These are phyloP conservation scores for Catamblyrhynchus diadema DNA, from an alignment of 2,797 vertebrate genomes.

Conservation along the genomic window DNA sequence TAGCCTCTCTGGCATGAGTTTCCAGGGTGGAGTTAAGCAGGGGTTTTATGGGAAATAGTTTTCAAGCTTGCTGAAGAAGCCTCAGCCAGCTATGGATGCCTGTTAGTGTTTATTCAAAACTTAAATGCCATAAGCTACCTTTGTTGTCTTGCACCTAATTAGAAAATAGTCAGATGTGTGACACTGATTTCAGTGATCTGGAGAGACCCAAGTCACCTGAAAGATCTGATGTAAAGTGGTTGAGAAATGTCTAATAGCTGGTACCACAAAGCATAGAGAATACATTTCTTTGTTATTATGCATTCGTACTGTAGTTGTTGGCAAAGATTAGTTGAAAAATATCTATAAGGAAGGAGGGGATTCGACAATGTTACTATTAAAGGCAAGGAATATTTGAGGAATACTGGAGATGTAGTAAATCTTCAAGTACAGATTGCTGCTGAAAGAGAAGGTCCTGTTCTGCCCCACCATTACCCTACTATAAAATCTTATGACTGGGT, in stretches of 20 bases:
- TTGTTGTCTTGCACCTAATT: background rate
- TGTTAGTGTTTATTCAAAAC: background rate
- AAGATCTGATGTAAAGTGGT: background rate
- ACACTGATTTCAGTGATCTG: background rate
- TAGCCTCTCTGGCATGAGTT: background rate
- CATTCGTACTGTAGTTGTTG: background rate
- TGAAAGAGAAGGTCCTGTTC: background rate
- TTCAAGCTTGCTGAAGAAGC: background rate
- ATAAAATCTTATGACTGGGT: background rate
- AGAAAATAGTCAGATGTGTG: background rate
- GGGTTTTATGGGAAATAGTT: background rate
- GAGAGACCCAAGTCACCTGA: background rate
- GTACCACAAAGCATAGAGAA: background rate
- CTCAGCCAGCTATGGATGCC: background rate
- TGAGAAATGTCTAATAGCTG: background rate
- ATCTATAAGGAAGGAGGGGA: background rate
- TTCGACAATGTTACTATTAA: background rate
- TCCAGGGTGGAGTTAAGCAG: background rate
- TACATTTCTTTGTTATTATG: background rate
- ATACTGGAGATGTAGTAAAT: background rate
- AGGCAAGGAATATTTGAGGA: background rate
- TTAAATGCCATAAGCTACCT: background rate
- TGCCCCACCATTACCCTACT: background rate
- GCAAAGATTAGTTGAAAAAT: background rate
- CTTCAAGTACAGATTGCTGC: background rate